Evolutionary conservation across 1,140 invertebrate genomes (phyloP).

Genomic region (Bombus confusus): DNA sequence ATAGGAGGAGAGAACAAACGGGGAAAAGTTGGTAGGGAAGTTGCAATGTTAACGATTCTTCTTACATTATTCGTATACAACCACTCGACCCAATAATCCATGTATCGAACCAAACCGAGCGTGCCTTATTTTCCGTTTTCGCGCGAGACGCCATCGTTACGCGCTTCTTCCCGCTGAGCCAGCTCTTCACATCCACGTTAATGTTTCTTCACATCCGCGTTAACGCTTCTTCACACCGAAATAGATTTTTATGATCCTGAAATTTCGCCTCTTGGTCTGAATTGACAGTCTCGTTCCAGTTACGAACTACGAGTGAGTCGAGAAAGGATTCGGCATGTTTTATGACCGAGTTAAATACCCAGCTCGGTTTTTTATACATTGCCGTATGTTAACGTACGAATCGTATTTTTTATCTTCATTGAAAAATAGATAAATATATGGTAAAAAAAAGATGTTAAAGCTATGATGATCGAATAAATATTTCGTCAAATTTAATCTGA

Average conservation of each 20-base stretch:
- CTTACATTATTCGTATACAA: conserved; percentile 7
- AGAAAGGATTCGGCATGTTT: background rate
- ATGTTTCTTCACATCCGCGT: background rate
- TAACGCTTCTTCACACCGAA: background rate
- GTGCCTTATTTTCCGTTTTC: conserved; percentile 36
- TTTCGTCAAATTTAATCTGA: no score
- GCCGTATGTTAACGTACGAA: no score
- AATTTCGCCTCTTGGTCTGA: background rate
- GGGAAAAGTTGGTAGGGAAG: conserved; percentile 13
- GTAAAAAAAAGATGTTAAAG: no score
- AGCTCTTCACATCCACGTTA: background rate
- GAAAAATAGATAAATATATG: no score
- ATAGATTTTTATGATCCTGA: conserved; percentile 12
- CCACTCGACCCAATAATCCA: conserved; percentile 63
- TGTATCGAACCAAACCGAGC: conserved; percentile 42
- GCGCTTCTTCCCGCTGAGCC: background rate
- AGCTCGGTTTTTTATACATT: background rate
- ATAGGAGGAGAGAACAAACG: background rate
- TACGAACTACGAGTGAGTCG: background rate
- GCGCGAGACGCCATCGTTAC: background rate
- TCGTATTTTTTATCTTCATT: no score
- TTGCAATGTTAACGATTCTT: conserved; percentile 57
- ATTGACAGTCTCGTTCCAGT: background rate
- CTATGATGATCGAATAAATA: no score
- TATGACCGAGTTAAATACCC: background rate